Evolutionary conservation across 2,888 invertebrate genomes (phyloP).

Genomic region (Pheosia tremula): DNA sequence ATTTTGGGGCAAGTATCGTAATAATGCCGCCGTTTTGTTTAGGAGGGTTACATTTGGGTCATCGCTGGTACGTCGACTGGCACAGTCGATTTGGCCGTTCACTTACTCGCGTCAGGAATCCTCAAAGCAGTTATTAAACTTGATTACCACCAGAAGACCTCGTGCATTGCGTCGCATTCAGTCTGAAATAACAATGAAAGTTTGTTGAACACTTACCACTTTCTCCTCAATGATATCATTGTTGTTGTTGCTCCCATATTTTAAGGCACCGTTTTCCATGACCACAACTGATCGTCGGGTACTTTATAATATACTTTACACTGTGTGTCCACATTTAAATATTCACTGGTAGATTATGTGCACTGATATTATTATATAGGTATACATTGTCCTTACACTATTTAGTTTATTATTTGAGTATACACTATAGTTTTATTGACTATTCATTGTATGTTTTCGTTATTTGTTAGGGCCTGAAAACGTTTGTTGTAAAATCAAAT

Average conservation of each 20-base stretch:
- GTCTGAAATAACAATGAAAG: slow-evolving; percentile 14
- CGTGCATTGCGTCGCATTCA: not conserved
- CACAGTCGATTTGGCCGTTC: too few relatives aligned
- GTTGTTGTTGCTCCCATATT: slow-evolving; percentile 85
- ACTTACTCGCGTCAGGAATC: too few relatives aligned
- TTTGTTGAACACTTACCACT: slow-evolving; percentile 68
- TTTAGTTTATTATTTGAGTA: slow-evolving; percentile 22
- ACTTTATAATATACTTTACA: slow-evolving; percentile 56
- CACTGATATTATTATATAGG: slow-evolving; percentile 35
- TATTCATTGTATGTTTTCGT: not conserved
- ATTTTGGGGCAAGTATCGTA: too few relatives aligned
- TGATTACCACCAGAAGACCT: too few relatives aligned
- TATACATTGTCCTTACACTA: slow-evolving; percentile 26
- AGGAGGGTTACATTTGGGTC: too few relatives aligned
- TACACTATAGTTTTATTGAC: slow-evolving; percentile 6
- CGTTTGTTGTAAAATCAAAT: not conserved
- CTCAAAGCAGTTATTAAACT: too few relatives aligned
- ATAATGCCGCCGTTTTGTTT: too few relatives aligned
- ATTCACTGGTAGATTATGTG: slow-evolving; percentile 32
- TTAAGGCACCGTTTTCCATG: slow-evolving; percentile 86
- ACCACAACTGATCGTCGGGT: slow-evolving; percentile 77
- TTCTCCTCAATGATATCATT: slow-evolving; percentile 80
- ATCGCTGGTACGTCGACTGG: too few relatives aligned
- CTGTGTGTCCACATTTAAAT: slow-evolving; percentile 55
- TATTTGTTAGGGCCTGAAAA: not conserved